These are phyloP conservation scores for Coptodon bakossiorum DNA, from an alignment of 2,113 vertebrate genomes.

Conservation along the genomic window DNA sequence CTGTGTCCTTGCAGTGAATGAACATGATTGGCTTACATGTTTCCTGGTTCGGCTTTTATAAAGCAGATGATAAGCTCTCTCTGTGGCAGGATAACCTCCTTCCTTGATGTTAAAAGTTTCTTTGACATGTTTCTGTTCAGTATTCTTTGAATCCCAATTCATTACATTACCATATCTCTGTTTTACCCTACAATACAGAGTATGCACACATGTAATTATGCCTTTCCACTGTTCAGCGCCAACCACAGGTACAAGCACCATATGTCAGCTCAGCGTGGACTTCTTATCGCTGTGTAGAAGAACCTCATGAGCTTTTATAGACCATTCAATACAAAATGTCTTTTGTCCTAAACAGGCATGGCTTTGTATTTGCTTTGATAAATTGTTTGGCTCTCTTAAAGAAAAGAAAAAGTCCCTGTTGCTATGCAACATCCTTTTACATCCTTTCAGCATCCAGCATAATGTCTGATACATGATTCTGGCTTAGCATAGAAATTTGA, in stretches of 20 bases:
- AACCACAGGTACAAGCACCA: background rate
- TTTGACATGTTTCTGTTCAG: background rate
- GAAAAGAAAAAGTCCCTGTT: background rate
- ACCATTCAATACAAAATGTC: background rate
- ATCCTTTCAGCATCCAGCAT: background rate
- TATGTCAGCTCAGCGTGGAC: background rate
- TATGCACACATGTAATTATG: background rate
- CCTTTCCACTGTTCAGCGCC: background rate
- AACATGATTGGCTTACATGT: background rate
- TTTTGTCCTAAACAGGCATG: background rate
- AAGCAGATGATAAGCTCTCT: background rate
- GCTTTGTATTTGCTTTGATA: background rate
- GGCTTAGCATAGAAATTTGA: background rate
- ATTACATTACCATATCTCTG: background rate
- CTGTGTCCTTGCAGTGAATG: background rate
- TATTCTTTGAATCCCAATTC: background rate
- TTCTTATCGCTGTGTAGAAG: background rate
- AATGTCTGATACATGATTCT: background rate
- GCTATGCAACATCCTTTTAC: slow-evolving; percentile 13
- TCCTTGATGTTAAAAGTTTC: background rate
- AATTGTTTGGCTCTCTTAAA: background rate
- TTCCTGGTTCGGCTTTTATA: background rate
- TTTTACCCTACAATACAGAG: background rate
- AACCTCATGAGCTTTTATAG: background rate
- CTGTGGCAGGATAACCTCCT: background rate